phyloP scores from a whole-genome alignment of 2,888 invertebrate species.

The Lampropteryx suffumata region DNA sequence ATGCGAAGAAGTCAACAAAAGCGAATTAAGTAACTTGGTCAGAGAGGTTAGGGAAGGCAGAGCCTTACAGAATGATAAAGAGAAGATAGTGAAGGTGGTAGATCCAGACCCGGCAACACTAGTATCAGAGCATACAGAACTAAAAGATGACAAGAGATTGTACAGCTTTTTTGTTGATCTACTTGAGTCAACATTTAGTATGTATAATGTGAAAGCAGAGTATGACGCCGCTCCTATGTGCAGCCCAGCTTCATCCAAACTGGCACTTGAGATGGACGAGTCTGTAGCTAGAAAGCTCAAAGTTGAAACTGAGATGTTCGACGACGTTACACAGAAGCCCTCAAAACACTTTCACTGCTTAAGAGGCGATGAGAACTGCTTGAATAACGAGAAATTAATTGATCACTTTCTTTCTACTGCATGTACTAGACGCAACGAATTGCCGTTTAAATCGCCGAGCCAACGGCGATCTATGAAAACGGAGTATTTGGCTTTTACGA shows the following conservation, averaged over 20 bases:
- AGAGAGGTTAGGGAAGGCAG: constrained; percentile 30
- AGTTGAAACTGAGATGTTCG: constrained; percentile 9
- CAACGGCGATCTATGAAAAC: not conserved
- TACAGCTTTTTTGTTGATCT: constrained; percentile 65
- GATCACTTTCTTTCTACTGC: constrained; percentile 3
- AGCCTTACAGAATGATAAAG: constrained; percentile 14
- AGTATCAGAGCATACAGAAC: constrained; percentile 33
- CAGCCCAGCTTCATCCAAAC: constrained; percentile 36
- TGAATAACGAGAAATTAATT: constrained; percentile 8
- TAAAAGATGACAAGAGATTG: constrained; percentile 44
- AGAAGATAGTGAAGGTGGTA: constrained; percentile 29
- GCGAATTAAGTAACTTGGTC: constrained; percentile 20
- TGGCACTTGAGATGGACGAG: constrained; percentile 50
- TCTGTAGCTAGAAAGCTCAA: constrained; percentile 44
- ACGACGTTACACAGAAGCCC: constrained; percentile 11
- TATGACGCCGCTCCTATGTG: constrained; percentile 1
- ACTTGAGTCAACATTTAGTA: constrained; percentile 55
- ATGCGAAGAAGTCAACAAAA: constrained; percentile 15
- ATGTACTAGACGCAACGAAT: not conserved
- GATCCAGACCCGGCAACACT: constrained; percentile 41
- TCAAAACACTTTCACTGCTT: constrained; percentile 28
- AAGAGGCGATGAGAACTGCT: constrained; percentile 13
- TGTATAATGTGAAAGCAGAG: constrained; percentile 46
- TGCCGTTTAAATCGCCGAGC: not conserved
- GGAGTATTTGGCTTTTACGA: constrained; percentile 32